Conservation (phyloP, 2,113 vertebrate genomes). For the Cyanoliseus patagonus region DNA sequence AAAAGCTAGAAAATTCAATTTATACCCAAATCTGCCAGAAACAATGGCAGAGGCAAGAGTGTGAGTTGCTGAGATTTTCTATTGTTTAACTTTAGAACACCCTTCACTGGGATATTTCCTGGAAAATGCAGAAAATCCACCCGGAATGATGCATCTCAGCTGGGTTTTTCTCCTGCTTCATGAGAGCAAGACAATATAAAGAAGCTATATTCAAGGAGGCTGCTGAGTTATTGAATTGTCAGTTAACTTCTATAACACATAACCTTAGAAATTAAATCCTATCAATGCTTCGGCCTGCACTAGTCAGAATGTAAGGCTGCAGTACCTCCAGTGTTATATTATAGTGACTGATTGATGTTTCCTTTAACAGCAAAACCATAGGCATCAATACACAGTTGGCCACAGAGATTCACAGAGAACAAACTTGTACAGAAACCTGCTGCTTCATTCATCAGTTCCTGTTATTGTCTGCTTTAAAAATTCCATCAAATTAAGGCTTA, state of each 20-base stretch:
- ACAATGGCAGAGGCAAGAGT: background rate
- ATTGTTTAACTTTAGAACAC: background rate
- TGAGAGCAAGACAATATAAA: background rate
- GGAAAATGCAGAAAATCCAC: background rate
- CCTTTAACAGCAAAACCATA: slow-evolving; percentile 1
- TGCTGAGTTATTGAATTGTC: slow-evolving; percentile 21
- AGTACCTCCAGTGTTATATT: background rate
- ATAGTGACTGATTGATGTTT: background rate
- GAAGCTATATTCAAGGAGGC: background rate
- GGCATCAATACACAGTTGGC: background rate
- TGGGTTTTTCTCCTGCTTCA: background rate
- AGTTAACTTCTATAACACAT: background rate
- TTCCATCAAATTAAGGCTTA: background rate
- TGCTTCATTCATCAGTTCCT: background rate
- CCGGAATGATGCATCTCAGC: background rate
- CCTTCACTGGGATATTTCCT: background rate
- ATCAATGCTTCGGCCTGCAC: background rate
- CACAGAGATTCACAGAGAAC: background rate
- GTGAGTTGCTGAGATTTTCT: background rate
- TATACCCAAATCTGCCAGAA: background rate
- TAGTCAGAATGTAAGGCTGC: background rate
- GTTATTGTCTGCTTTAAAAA: background rate
- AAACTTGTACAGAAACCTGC: background rate
- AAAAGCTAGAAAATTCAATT: background rate
- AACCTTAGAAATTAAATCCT: slow-evolving; percentile 23